Conservation (phyloP, 92 coral and sea anemone genomes). For the Siderastrea radians region DNA sequence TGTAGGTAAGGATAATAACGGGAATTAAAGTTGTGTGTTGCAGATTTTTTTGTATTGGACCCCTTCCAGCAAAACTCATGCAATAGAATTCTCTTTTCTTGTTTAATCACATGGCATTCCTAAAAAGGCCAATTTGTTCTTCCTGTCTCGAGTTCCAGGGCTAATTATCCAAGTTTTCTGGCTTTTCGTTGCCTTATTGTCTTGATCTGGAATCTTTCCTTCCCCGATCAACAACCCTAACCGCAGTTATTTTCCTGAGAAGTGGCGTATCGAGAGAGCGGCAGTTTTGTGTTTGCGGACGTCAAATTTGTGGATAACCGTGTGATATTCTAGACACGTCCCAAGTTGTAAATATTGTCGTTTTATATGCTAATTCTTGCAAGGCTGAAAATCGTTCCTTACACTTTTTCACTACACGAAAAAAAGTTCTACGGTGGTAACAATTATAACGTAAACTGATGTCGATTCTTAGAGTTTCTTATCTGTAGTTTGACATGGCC, state of each 20-base stretch:
- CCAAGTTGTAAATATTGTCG: slow-evolving; percentile 10
- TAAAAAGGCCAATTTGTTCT: slow-evolving; percentile 30
- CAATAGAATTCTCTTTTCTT: slow-evolving; percentile 17
- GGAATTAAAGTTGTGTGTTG: slow-evolving; percentile 2
- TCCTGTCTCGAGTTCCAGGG: not conserved
- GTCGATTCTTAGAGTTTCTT: not conserved
- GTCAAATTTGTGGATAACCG: slow-evolving; percentile 1
- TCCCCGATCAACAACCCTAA: not conserved
- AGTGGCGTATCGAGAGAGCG: slow-evolving; percentile 9
- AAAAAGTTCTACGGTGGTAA: not conserved
- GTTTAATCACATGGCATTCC: slow-evolving; percentile 46
- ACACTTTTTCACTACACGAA: not conserved
- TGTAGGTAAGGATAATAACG: not conserved
- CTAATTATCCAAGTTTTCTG: not conserved
- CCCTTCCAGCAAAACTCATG: not conserved
- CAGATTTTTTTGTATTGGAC: slow-evolving; percentile 28
- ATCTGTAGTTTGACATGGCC: not conserved
- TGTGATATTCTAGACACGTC: slow-evolving; percentile 23
- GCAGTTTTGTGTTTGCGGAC: not conserved
- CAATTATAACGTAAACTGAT: not conserved
- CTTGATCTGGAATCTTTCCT: not conserved
- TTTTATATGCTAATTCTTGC: slow-evolving; percentile 9
- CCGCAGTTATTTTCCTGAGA: not conserved
- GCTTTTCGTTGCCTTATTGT: not conserved
- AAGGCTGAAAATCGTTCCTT: not conserved